These are phyloP conservation scores for Acrocephalus kingi DNA, from an alignment of 2,113 vertebrate species.

Conservation along the genomic window DNA sequence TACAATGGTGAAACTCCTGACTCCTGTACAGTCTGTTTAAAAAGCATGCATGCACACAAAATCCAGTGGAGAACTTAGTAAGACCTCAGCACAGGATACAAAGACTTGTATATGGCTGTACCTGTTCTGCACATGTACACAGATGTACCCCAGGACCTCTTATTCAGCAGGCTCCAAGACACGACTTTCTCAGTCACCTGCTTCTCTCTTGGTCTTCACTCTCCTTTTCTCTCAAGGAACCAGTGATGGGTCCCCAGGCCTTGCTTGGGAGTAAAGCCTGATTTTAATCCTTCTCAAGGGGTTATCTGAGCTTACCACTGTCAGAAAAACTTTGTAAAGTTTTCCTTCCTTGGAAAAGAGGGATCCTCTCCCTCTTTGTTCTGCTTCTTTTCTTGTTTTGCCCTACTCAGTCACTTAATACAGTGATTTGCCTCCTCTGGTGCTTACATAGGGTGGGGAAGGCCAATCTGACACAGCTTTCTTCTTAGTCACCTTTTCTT, in stretches of 20 bases:
- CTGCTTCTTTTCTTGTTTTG: neutral
- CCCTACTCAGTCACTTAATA: neutral
- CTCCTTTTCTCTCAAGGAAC: neutral
- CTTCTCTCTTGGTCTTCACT: neutral
- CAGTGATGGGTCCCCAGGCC: neutral
- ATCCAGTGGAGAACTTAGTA: neutral
- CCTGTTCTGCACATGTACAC: neutral
- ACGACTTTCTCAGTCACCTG: neutral
- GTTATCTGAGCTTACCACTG: neutral
- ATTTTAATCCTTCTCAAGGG: neutral
- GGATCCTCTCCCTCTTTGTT: neutral
- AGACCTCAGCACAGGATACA: neutral
- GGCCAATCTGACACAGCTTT: neutral
- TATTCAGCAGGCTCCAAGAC: neutral
- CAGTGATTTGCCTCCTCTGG: neutral
- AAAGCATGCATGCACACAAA: neutral
- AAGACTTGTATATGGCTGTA: fast-evolving
- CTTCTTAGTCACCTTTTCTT: neutral
- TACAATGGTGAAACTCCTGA: neutral
- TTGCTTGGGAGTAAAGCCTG: neutral
- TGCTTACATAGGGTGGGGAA: neutral
- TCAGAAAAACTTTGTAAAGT: neutral
- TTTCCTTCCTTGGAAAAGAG: neutral
- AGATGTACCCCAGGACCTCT: neutral
- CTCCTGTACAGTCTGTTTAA: neutral